A percentile compares a stretch with the other conserved stretches of the same genome.
These are phyloP conservation scores for Petrophora chlorosata DNA, from an alignment of 2,888 invertebrate species.

Conservation along the genomic window DNA sequence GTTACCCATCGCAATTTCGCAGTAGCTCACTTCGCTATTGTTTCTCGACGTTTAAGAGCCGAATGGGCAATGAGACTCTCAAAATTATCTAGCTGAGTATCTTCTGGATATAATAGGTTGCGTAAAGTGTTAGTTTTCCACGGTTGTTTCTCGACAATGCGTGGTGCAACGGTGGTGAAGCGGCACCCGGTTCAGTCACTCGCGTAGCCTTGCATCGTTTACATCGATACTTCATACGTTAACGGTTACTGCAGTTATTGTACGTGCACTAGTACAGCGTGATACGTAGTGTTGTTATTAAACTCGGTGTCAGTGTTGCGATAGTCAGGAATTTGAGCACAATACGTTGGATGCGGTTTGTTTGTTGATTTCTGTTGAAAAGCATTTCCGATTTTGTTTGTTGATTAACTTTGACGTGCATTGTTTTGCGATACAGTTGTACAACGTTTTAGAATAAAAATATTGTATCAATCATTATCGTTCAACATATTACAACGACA, in stretches of 20 bases:
- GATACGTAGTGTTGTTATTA: constrained; percentile 7
- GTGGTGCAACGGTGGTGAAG: constrained; percentile 73
- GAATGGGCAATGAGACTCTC: constrained; percentile 58
- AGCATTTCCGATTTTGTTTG: constrained; percentile 1
- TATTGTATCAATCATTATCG: no score
- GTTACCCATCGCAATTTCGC: constrained; percentile 36
- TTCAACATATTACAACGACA: no score
- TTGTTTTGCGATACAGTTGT: background rate
- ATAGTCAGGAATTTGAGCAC: constrained; percentile 8
- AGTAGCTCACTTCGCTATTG: constrained; percentile 47
- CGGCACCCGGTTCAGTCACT: constrained; percentile 63
- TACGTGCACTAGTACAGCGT: background rate
- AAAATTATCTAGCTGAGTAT: constrained; percentile 69
- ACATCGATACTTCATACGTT: constrained; percentile 24
- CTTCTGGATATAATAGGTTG: constrained; percentile 74
- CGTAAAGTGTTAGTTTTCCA: constrained; percentile 76
- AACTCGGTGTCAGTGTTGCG: constrained; percentile 9
- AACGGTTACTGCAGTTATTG: constrained; percentile 12
- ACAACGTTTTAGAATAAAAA: background rate
- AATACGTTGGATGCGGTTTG: constrained; percentile 39
- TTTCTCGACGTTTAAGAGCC: constrained; percentile 46
- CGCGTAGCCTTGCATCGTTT: constrained; percentile 68
- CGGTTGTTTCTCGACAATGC: constrained; percentile 75
- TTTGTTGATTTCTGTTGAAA: constrained; percentile 38
- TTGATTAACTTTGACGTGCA: no score